Conservation (phyloP, 2,888 invertebrate genomes). For the Argyresthia goedartella region DNA sequence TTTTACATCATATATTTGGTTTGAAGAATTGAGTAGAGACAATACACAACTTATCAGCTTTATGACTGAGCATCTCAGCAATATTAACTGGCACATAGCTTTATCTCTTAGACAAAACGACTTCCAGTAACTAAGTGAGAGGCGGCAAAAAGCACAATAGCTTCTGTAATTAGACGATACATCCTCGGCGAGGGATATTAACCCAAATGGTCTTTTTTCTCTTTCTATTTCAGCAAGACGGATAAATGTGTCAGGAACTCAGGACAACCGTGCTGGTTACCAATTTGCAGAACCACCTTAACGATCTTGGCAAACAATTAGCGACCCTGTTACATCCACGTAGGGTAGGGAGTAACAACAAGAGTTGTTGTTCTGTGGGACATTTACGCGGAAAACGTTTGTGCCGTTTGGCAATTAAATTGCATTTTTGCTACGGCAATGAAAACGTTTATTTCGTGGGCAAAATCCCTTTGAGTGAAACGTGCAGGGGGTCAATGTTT, state of each 20-base stretch:
- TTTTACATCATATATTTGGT: too few species aligned
- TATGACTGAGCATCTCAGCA: too few species aligned
- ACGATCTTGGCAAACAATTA: not conserved
- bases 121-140: conserved; percentile 10
- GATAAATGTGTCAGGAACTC: conserved; percentile 1
- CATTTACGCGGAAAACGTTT: not conserved
- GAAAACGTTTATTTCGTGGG: not conserved
- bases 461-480: too few species aligned
- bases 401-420: not conserved
- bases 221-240: conserved; percentile 7
- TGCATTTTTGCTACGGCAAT: conserved; percentile 1
- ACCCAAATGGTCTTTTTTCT: conserved; percentile 36
- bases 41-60: too few species aligned
- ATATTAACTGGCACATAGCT: conserved; percentile 11
- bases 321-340: not conserved
- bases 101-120: conserved; percentile 3
- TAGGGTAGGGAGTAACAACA: not conserved
- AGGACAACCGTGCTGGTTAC: not conserved
- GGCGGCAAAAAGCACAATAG: conserved; percentile 24
- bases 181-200: conserved; percentile 36
- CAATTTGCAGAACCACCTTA: not conserved
- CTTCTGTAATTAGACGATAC: conserved; percentile 44
- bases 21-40: too few species aligned
- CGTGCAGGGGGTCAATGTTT: too few species aligned
- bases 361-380: not conserved